phyloP scores from a whole-genome alignment of 1,140 invertebrate genomes.

The Tetramorium alpestre region DNA sequence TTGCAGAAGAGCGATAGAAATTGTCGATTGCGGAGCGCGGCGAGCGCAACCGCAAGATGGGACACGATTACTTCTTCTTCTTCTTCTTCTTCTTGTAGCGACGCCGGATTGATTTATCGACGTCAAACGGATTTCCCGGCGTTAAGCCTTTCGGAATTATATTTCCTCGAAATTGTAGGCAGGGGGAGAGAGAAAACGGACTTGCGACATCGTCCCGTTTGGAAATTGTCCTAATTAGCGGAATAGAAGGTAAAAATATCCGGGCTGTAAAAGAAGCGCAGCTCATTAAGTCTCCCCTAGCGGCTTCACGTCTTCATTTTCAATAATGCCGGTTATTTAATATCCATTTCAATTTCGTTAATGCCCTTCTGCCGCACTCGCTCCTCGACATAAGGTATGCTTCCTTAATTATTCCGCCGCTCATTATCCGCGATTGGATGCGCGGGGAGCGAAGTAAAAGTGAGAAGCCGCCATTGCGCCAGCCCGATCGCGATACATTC shows the following conservation, averaged over 20 bases:
- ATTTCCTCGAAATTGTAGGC: neutral
- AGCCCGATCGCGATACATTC: conserved; percentile 25
- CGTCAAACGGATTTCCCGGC: neutral
- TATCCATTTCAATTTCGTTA: conserved; percentile 39
- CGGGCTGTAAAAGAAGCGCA: neutral
- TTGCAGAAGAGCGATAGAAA: conserved; percentile 74
- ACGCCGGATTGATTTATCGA: neutral
- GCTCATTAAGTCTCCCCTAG: neutral
- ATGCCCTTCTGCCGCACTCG: conserved; percentile 16
- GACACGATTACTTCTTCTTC: conserved; percentile 11
- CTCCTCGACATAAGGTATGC: conserved; percentile 7
- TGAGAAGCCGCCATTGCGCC: conserved; percentile 41
- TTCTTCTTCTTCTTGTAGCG: neutral
- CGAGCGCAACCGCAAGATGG: conserved; percentile 30
- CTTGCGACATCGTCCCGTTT: neutral
- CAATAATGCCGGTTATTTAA: conserved; percentile 31
- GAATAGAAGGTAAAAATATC: neutral
- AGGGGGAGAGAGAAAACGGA: neutral
- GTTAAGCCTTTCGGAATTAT: neutral
- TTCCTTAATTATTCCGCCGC: conserved; percentile 62
- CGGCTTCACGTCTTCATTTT: conserved; percentile 14
- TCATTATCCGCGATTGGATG: conserved; percentile 50
- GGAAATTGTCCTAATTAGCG: neutral
- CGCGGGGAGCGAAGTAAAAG: conserved; percentile 49
- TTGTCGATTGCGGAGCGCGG: conserved; percentile 61